A percentile compares a stretch with the other conserved stretches of the same genome.
These are phyloP conservation scores for Mythimna loreyi DNA, from an alignment of 2,888 invertebrate genomes.

Conservation along the genomic window DNA sequence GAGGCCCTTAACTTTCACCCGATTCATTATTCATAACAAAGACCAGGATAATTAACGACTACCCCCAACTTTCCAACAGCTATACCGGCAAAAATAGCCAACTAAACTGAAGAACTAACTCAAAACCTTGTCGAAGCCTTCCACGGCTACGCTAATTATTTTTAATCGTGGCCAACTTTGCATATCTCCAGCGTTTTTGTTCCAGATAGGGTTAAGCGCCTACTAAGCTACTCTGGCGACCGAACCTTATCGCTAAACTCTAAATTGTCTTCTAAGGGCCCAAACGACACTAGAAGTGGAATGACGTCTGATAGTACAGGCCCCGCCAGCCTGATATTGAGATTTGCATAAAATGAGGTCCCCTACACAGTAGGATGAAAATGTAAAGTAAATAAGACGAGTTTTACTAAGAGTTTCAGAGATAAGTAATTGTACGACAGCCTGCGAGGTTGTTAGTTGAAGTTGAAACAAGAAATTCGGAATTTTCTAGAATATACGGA, in stretches of 20 bases:
- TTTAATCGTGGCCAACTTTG: constrained; percentile 78
- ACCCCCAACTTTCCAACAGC: constrained; percentile 25
- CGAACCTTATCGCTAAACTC: constrained; percentile 74
- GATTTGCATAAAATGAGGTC: constrained; percentile 83
- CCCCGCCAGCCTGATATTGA: constrained; percentile 68
- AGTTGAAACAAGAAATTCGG: constrained; percentile 36
- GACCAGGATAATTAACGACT: constrained; percentile 45
- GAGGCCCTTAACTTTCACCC: constrained; percentile 3
- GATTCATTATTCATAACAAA: constrained; percentile 45
- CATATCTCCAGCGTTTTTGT: constrained; percentile 72
- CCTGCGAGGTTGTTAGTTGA: constrained; percentile 30
- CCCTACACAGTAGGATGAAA: constrained; percentile 66
- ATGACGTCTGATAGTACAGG: constrained; percentile 68
- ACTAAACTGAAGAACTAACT: constrained; percentile 67
- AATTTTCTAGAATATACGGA: constrained; percentile 36
- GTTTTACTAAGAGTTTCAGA: constrained; percentile 55
- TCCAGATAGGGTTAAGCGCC: constrained; percentile 60
- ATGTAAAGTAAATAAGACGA: constrained; percentile 62
- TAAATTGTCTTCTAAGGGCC: constrained; percentile 75
- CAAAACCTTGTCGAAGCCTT: constrained; percentile 65
- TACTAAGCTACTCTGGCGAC: constrained; percentile 65
- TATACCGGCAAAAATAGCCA: constrained; percentile 60
- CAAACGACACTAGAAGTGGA: constrained; percentile 68
- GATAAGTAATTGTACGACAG: constrained; percentile 60
- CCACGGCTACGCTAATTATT: constrained; percentile 82